Percentiles rank a stretch among this genome's conserved stretches.
phyloP scores from a whole-genome alignment of 1,140 invertebrate genomes.

The Bombus pascuorum region DNA sequence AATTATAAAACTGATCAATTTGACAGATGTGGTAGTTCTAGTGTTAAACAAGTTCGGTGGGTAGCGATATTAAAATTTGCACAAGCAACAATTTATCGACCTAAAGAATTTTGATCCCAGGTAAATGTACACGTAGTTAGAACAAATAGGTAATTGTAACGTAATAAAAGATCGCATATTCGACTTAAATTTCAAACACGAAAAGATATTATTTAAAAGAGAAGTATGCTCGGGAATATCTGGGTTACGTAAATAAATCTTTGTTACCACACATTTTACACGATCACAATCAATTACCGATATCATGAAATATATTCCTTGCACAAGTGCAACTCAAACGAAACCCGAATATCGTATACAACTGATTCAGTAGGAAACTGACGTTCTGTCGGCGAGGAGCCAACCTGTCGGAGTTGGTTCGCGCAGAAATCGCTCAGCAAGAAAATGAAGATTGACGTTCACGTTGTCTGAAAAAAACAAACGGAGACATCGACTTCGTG shows the following conservation, averaged over 20 bases:
- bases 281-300: background rate
- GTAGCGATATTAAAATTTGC: too few relatives aligned
- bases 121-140: too few relatives aligned
- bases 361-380: too few relatives aligned
- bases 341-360: background rate
- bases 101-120: too few relatives aligned
- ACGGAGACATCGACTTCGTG: background rate
- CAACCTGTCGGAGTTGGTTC: background rate
- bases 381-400: background rate
- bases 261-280: background rate
- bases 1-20: too few relatives aligned
- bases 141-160: too few relatives aligned
- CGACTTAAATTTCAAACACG: background rate
- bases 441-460: slow-evolving; percentile 7
- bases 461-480: background rate
- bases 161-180: background rate
- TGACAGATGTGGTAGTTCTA: too few relatives aligned
- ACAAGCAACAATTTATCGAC: too few relatives aligned
- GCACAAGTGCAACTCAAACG: background rate
- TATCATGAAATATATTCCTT: background rate
- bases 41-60: too few relatives aligned
- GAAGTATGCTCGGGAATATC: background rate
- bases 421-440: background rate
- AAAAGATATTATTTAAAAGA: background rate
- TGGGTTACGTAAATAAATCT: background rate